Evolutionary conservation across 2,888 invertebrate genomes (phyloP), one percentile per base, ranked within the genome.

Genomic region (Laspeyria flexula): DNA sequence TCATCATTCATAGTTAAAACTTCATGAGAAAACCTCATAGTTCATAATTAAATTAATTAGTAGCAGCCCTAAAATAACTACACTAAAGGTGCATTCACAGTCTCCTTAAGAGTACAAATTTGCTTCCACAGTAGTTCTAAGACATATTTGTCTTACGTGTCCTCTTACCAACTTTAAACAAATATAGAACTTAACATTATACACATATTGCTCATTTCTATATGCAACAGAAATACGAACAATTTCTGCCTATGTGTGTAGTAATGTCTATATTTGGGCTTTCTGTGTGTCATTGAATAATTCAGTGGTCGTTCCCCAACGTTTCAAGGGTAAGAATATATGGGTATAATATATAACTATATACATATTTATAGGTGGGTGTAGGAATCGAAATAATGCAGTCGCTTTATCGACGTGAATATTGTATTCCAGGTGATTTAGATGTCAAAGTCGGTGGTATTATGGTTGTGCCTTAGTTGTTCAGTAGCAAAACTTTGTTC

Each of bases 301-400:
- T 92, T 91, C 89, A 91, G 86, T 83, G 89, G 88, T 86, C 85
- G 85, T 87, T 83, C 88, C 86, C 89, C 78, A 81, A 79, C 79
- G 85, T 86, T 90, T 92, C 91, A 91, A 90, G 92, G 90, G 90
- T 91, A 91, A 89, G 85, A 83, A 87, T 88, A 84, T 86, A 86
- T 83, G 78, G 81, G 76, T 74, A 76, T 78, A 75, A 79, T 79
- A 76, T 77, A 80, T 71, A 75, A 73, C 73, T 77, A 71, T 56
- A 71, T 77, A 77, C 70, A 74, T 70, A 72, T 79, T 75, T 76
- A 77, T 78, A 70, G 71, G 70, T 68, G 61, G 65, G 55, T 71
- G 61, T 65, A 60, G 66, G 70, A 76, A 75, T 70, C 67, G 69
- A 66, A 77, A 77, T 77, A 77, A 76, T 81, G 80, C 78, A 81